Base-by-base conservation (phyloP, 2,113 vertebrate genomes). In the Charadrius vociferus region DNA sequence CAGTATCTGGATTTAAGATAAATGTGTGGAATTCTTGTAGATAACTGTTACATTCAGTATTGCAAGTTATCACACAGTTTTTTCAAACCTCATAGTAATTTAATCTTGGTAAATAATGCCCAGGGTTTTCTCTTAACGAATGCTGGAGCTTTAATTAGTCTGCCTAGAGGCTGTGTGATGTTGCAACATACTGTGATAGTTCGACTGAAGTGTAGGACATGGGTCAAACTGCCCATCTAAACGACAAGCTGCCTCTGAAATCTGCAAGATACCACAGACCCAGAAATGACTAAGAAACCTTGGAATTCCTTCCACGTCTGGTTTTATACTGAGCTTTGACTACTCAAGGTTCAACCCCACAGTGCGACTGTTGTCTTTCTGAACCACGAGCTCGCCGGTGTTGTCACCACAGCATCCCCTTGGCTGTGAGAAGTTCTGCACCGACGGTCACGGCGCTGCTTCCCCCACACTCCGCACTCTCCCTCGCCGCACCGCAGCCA, bases 391-490 rank as follows among this genome's bases (percentile, higher is more conserved):
- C 14, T 43, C 29, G 68, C 34, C 24, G 14, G 49, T 6, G 22
- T 1, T 29, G 26, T 27, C 45, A 32, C 37, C 17, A 29, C 50
- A 41, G 24, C 32, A 45, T 20, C 37, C 7, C 29, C 32, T 8
- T 4, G 50, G 18, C 3, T 17, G 24, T 1, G 6, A n/a, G 53
- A 14, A 56, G 86, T 4, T n/a, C 39, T 19, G 41, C 2, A 1
- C 55, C 4, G 19, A 41, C 1, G 12, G 72, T 13, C 41, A 45
- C 15, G 34, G 10, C 22, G 6, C 49, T 6, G 12, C 49, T 50
- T 23, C 24, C 39, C 43, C 19, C 21, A 22, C 4, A 1, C 21
- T 15, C 16, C 4, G 18, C 29, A 11, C 18, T 14, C 70, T 52
- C 62, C 50, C 39, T 61, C 3, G 1, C n/a, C 36, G 20, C 47